These are phyloP conservation scores for Arvicanthis niloticus DNA, from an alignment of 2,113 vertebrate genomes.

Conservation along the genomic window DNA sequence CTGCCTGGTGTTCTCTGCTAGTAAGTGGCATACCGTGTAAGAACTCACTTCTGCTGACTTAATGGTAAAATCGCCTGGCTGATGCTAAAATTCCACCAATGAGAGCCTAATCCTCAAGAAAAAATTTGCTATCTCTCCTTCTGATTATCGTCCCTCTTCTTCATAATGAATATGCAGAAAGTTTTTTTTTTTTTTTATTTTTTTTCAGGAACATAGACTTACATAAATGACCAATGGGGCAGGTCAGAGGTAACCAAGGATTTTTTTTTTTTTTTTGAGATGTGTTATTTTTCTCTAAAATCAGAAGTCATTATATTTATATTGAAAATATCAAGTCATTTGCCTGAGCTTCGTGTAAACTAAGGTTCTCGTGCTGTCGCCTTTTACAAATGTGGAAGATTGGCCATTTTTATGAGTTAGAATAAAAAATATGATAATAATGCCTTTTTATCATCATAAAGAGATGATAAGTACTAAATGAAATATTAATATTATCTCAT, in stretches of 20 bases:
- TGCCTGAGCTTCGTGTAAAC: constrained; percentile 73
- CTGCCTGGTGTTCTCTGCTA: constrained; percentile 73
- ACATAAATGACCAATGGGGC: constrained; percentile 34
- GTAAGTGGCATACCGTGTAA: constrained; percentile 72
- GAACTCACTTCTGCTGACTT: constrained; percentile 80
- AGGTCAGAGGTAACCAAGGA: constrained; percentile 50
- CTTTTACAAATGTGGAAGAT: constrained; percentile 75
- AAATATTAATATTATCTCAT: constrained; percentile 82
- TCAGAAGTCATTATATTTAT: constrained; percentile 81
- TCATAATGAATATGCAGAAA: constrained; percentile 80
- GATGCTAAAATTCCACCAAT: constrained; percentile 69
- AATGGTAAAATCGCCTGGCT: constrained; percentile 74
- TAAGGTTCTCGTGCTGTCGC: constrained; percentile 75
- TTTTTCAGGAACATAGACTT: constrained; percentile 51
- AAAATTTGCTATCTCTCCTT: constrained; percentile 64
- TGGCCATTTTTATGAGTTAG: constrained; percentile 78
- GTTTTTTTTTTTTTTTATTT: constrained; percentile 57
- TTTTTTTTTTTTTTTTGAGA: constrained; percentile 68
- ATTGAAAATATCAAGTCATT: constrained; percentile 79
- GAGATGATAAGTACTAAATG: constrained; percentile 75
- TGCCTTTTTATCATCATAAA: constrained; percentile 78
- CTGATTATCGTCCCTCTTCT: constrained; percentile 62
- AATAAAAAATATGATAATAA: constrained; percentile 82
- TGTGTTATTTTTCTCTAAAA: constrained; percentile 77
- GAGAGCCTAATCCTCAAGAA: constrained; percentile 74